Evolutionary conservation across 2,113 vertebrate species (phyloP).

Genomic region (Seriola rivoliana): DNA sequence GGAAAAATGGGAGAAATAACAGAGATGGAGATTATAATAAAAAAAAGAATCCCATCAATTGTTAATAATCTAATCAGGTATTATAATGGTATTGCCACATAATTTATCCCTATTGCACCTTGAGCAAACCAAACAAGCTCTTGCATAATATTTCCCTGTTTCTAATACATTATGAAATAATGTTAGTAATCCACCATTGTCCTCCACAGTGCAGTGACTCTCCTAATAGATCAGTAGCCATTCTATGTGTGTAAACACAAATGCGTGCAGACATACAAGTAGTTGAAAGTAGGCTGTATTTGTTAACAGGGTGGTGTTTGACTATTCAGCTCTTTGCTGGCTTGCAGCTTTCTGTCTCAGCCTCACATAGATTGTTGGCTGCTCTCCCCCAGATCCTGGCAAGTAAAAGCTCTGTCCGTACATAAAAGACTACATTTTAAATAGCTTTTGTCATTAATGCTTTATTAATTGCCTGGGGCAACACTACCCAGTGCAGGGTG

Average conservation of each 20-base stretch:
- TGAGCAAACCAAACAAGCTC: constrained; percentile 46
- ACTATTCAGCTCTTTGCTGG: constrained; percentile 72
- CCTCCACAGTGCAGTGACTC: constrained; percentile 24
- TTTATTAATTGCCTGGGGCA: constrained; percentile 98
- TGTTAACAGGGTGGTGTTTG: constrained; percentile 84
- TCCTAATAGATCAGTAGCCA: constrained; percentile 58
- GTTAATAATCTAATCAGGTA: background rate
- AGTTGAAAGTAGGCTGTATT: constrained; percentile 71
- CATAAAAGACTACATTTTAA: constrained; percentile 95
- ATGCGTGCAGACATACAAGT: constrained; percentile 77
- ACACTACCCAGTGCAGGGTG: constrained; percentile 87
- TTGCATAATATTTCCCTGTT: constrained; percentile 37
- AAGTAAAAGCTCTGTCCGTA: constrained; percentile 90
- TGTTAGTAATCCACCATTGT: constrained; percentile 44
- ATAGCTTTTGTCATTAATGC: constrained; percentile 99
- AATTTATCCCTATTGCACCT: background rate
- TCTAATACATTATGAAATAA: constrained; percentile 75
- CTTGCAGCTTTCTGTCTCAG: constrained; percentile 82
- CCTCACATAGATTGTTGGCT: constrained; percentile 85
- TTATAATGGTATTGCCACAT: background rate
- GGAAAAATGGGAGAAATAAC: background rate
- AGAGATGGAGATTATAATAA: background rate
- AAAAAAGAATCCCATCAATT: background rate
- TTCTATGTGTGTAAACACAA: constrained; percentile 74
- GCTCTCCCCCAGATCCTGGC: constrained; percentile 85